These are phyloP conservation scores for Danionella dracula DNA, from an alignment of 2,797 vertebrate genomes.

Conservation along the genomic window DNA sequence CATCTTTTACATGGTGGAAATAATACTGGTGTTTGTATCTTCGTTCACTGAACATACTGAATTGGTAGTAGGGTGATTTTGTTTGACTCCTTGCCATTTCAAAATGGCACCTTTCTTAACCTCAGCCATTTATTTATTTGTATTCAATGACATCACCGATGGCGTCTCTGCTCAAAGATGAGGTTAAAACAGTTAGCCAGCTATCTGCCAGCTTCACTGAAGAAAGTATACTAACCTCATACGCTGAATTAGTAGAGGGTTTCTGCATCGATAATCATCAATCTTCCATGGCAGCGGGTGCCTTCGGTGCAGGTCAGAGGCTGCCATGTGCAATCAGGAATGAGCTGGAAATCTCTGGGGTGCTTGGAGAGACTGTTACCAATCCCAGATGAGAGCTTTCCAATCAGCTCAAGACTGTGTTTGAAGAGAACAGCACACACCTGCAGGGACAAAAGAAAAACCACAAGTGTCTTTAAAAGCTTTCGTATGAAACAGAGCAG, in stretches of 20 bases:
- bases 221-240: conserved; percentile 49
- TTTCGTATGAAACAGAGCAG: conserved; percentile 40
- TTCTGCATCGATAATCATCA: conserved; percentile 76
- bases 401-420: conserved; percentile 45
- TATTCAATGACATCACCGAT: conserved; percentile 40
- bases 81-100: neutral
- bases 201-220: conserved; percentile 50
- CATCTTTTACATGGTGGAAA: conserved; percentile 11
- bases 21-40: no score
- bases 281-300: conserved; percentile 67
- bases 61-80: neutral
- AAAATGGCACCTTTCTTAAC: neutral
- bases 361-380: conserved; percentile 58
- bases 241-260: conserved; percentile 62
- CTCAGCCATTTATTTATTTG: conserved; percentile 21
- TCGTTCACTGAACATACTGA: no score
- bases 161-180: conserved; percentile 41
- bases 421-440: conserved; percentile 30
- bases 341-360: conserved; percentile 63
- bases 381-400: conserved; percentile 67
- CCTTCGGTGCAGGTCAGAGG: conserved; percentile 64
- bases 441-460: conserved; percentile 30
- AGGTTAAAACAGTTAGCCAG: conserved; percentile 56
- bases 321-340: conserved; percentile 74
- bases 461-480: conserved; percentile 27